phyloP scores from a whole-genome alignment of 2,113 vertebrate genomes.

The Dinomys branickii region DNA sequence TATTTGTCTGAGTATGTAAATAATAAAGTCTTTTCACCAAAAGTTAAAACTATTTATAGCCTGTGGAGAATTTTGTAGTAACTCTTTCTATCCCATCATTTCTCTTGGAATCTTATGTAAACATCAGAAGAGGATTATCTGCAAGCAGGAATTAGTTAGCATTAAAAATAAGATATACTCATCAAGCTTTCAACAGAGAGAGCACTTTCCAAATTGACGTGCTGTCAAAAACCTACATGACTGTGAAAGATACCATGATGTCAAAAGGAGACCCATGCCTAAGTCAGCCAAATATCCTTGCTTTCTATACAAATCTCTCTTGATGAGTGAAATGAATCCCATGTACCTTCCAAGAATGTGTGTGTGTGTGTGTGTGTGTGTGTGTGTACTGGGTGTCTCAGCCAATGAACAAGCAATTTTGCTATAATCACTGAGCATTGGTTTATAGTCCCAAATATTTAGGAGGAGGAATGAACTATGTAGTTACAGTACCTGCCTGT shows the following conservation, averaged over 20 bases:
- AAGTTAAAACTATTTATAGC: slow-evolving; percentile 71
- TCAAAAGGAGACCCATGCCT: not conserved
- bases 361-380: not conserved
- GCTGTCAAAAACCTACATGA: slow-evolving; percentile 43
- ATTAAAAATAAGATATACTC: slow-evolving; percentile 70
- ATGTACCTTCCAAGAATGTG: not conserved
- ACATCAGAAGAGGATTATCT: slow-evolving; percentile 71
- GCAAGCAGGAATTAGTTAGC: slow-evolving; percentile 73
- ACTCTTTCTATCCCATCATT: slow-evolving; percentile 76
- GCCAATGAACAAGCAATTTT: not conserved
- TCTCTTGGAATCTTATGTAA: slow-evolving; percentile 76
- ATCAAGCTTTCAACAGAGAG: slow-evolving; percentile 67
- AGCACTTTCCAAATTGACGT: slow-evolving; percentile 47
- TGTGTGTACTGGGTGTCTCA: not conserved
- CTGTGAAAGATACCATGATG: not conserved
- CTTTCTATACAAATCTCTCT: slow-evolving; percentile 32
- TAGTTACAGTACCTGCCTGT: not conserved
- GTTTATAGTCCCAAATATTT: slow-evolving; percentile 38
- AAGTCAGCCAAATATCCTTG: not conserved
- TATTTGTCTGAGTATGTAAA: slow-evolving; percentile 74
- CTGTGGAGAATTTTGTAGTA: slow-evolving; percentile 72
- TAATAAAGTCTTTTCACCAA: slow-evolving; percentile 71
- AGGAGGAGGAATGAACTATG: not conserved
- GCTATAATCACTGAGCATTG: not conserved
- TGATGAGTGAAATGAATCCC: slow-evolving; percentile 35